Evolutionary conservation across 2,113 vertebrate genomes (phyloP).

Genomic region (Thalassoma bifasciatum): DNA sequence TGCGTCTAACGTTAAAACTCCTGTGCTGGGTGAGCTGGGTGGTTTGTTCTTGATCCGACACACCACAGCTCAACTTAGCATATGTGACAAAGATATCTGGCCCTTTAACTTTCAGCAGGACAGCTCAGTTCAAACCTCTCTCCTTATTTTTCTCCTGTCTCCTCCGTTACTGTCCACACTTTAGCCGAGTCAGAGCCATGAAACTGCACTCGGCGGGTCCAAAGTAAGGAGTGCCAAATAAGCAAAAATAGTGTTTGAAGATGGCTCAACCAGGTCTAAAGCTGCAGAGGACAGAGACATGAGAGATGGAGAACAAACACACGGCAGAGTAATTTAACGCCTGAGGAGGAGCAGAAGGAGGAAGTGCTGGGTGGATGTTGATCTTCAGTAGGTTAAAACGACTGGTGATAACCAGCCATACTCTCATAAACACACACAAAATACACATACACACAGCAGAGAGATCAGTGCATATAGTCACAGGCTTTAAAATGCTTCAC

Average conservation of each 20-base stretch:
- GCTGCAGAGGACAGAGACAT: conserved; percentile 34
- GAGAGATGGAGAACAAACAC: conserved; percentile 36
- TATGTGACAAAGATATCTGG: conserved; percentile 46
- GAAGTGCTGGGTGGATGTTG: conserved; percentile 74
- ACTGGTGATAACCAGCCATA: conserved; percentile 69
- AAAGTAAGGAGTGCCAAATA: conserved; percentile 65
- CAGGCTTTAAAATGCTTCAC: conserved; percentile 74
- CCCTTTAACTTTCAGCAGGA: conserved; percentile 74
- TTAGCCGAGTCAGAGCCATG: conserved; percentile 55
- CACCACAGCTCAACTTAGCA: conserved; percentile 7
- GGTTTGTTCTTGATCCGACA: conserved; percentile 18
- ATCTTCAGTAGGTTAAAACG: conserved; percentile 73
- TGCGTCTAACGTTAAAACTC: conserved; percentile 21
- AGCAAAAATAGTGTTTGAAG: conserved; percentile 57
- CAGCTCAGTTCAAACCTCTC: conserved; percentile 45
- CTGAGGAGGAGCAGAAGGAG: conserved; percentile 69
- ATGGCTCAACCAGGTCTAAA: conserved; percentile 63
- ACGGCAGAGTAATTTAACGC: conserved; percentile 61
- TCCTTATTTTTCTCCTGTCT: conserved; percentile 1
- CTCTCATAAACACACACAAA: conserved; percentile 41
- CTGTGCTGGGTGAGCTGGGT: conserved; percentile 2
- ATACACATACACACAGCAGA: conserved; percentile 60
- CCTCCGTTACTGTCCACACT: conserved; percentile 28
- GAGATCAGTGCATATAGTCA: conserved; percentile 85
- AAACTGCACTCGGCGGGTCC: conserved; percentile 56